phyloP scores from a whole-genome alignment of 1,140 invertebrate genomes.

The Drosophila tani region DNA sequence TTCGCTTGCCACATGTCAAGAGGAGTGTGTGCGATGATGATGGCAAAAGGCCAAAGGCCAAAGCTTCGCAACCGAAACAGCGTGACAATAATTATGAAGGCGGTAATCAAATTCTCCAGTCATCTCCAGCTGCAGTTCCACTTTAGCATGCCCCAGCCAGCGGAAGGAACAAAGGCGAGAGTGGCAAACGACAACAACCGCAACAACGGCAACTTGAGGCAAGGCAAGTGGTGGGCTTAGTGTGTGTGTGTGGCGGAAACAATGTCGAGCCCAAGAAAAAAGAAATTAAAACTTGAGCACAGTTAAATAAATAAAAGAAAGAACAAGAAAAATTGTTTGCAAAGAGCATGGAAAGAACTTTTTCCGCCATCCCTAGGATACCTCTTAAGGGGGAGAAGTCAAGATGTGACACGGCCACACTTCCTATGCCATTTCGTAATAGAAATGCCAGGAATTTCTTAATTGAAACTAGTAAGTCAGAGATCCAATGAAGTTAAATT shows the following conservation, averaged over 20 bases:
- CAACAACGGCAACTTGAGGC: slow-evolving; percentile 64
- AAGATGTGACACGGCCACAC: background rate
- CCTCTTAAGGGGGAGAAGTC: slow-evolving; percentile 3
- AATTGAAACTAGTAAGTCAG: slow-evolving; percentile 1
- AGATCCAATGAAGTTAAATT: background rate
- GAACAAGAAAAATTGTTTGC: slow-evolving; percentile 17
- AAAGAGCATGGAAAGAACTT: slow-evolving; percentile 18
- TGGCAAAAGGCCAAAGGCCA: slow-evolving; percentile 54
- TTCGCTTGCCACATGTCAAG: slow-evolving; percentile 44
- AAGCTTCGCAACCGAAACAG: slow-evolving; percentile 26
- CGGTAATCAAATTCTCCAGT: slow-evolving; percentile 73
- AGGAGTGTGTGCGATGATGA: slow-evolving; percentile 15
- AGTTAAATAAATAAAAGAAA: slow-evolving; percentile 71
- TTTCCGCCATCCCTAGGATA: slow-evolving; percentile 23
- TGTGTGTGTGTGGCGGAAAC: slow-evolving; percentile 60
- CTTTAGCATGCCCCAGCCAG: slow-evolving; percentile 74
- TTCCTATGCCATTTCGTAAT: background rate
- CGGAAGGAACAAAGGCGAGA: slow-evolving; percentile 69
- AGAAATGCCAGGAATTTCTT: slow-evolving; percentile 5
- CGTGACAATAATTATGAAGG: slow-evolving; percentile 76
- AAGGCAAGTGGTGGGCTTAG: slow-evolving; percentile 30
- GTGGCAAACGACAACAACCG: slow-evolving; percentile 72
- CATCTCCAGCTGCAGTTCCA: slow-evolving; percentile 50
- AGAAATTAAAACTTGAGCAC: slow-evolving; percentile 77
- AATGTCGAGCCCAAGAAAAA: slow-evolving; percentile 64